Conservation (phyloP, 2,888 invertebrate species). For the Eueremaeus valkanovi region DNA sequence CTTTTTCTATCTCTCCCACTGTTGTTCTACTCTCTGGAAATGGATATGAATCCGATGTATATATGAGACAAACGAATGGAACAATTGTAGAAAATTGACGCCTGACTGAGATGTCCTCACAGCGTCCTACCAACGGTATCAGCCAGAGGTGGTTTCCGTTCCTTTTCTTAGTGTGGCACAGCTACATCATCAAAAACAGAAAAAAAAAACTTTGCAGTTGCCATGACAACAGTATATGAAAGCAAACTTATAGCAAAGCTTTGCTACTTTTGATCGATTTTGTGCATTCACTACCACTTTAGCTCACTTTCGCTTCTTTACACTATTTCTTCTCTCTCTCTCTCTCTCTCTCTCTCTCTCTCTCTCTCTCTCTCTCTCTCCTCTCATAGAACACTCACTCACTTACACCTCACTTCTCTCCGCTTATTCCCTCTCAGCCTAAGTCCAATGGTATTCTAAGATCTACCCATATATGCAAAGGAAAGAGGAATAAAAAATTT, state of each 20-base stretch:
- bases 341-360: conserved; percentile 22
- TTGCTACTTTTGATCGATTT: conserved; percentile 17
- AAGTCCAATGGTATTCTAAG: neutral
- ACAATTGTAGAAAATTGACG: too few relatives aligned
- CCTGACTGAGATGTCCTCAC: neutral
- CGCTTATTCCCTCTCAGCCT: neutral
- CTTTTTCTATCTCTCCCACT: too few relatives aligned
- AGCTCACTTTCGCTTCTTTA: conserved; percentile 12
- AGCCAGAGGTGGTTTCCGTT: neutral
- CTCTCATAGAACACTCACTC: conserved; percentile 2
- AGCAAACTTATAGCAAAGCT: conserved; percentile 20
- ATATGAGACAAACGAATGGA: too few relatives aligned
- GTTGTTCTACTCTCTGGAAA: too few relatives aligned
- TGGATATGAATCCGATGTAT: too few relatives aligned
- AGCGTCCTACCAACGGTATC: neutral
- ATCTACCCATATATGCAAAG: conserved; percentile 2
- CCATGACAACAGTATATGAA: conserved; percentile 18
- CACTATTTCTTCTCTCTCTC: neutral
- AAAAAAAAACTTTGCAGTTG: neutral
- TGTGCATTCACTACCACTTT: conserved; percentile 11
- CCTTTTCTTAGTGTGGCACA: neutral
- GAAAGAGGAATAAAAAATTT: conserved; percentile 22
- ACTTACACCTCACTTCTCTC: conserved; percentile 12
- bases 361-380: conserved; percentile 16
- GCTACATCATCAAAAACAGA: neutral